Evolutionary conservation across 2,888 invertebrate species (phyloP), one percentile per base, ranked within the genome.

Genomic region (Agelastica alni): DNA sequence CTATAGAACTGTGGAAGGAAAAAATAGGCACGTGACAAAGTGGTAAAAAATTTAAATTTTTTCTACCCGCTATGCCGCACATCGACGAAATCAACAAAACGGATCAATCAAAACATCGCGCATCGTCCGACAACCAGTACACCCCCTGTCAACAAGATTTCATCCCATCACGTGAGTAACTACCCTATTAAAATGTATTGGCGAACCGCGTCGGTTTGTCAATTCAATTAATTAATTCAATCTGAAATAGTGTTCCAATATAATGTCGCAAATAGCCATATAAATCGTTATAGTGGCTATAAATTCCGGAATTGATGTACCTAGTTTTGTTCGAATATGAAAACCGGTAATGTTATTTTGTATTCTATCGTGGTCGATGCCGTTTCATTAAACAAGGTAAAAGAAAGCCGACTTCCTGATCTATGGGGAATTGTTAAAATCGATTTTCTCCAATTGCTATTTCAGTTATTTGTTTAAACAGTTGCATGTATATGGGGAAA

Each of bases 181-280:
- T 46, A 17, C 46, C 39, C 46, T 30, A 41, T 53, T 41, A 36
- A 43, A 53, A 45, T 46, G 34, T 28, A 46, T 34, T 46, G 18
- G 28, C 32, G 20, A 12, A 32, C 26, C 39, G 34, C 36, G 18
- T 32, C 41, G 41, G 41, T 41, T 20, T 47, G 45, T 32, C 53
- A 47, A 47, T 53, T 42, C 42, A 53, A 47, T 47, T 53, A 53
- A 53, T 53, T 42, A 53, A 53, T 42, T 41, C 53, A 47, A 45
- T 47, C 42, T 42, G 53, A 53, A 47, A 42, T 47, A 53, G 53
- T 39, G 47, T 28, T 13, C 36, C 47, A 53, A 46, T 53, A n/a
- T n/a, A 53, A 47, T 53, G 53, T 53, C 18, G 53, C 47, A 41
- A 34, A 44, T 45, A 34, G 53, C 41, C 13, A 28, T 42, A 53